A percentile compares a stretch with the other conserved stretches of the same genome.
Evolutionary conservation across 1,140 invertebrate genomes (phyloP).

Genomic region (Phymorhynchus buccinoides): DNA sequence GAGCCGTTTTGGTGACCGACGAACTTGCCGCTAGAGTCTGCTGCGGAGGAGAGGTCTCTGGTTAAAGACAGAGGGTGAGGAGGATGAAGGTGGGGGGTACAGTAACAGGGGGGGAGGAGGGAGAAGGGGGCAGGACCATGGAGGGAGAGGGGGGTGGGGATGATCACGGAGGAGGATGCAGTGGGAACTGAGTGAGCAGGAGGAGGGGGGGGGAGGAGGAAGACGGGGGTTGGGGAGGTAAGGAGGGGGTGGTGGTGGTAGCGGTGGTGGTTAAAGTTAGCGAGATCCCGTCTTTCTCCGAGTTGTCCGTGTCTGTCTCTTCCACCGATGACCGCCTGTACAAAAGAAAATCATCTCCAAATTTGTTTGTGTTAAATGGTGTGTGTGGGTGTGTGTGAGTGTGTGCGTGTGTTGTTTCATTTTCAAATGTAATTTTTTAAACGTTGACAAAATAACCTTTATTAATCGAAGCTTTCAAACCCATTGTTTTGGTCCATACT

Average conservation of each 20-base stretch:
- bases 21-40: not conserved
- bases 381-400: too few relatives aligned
- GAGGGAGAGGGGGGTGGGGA: not conserved
- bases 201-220: not conserved
- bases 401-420: too few relatives aligned
- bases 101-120: not conserved
- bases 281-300: slow-evolving; percentile 44
- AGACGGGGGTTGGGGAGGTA: too few relatives aligned
- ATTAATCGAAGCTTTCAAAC: too few relatives aligned
- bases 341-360: not conserved
- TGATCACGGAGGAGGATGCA: not conserved
- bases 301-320: slow-evolving; percentile 59
- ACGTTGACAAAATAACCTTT: too few relatives aligned
- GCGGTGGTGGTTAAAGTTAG: not conserved
- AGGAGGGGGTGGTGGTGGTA: not conserved
- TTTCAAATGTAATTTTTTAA: too few relatives aligned
- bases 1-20: not conserved
- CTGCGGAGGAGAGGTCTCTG: not conserved
- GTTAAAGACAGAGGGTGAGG: not conserved
- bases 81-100: not conserved
- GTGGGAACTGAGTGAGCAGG: not conserved
- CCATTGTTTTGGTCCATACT: too few relatives aligned
- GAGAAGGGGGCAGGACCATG: not conserved
- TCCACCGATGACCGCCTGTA: not conserved
- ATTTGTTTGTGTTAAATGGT: too few relatives aligned